These are phyloP conservation scores for Channa argus DNA, from an alignment of 2,113 vertebrate genomes.

Conservation along the genomic window DNA sequence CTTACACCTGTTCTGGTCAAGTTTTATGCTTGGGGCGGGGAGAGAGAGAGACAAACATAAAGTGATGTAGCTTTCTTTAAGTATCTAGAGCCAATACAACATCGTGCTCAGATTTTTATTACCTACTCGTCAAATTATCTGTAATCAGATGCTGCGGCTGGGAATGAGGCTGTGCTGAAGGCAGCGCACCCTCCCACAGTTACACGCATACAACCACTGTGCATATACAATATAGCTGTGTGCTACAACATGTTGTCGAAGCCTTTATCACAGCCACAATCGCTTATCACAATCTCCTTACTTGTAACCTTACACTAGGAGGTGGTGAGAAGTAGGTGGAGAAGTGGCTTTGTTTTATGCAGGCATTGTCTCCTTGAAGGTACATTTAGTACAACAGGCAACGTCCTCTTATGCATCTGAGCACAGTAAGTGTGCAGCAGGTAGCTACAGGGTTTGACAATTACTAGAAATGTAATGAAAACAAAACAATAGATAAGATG, in stretches of 20 bases:
- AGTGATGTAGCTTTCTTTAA: no score
- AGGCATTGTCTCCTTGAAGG: background rate
- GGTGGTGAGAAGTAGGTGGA: background rate
- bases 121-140: constrained; percentile 3
- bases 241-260: background rate
- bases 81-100: background rate
- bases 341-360: background rate
- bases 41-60: no score
- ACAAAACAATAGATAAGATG: no score
- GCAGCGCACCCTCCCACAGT: background rate
- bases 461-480: no score
- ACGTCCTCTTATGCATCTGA: background rate
- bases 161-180: background rate
- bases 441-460: no score
- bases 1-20: constrained; percentile 18
- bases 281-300: background rate
- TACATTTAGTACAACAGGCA: background rate
- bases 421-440: background rate
- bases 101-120: constrained; percentile 11
- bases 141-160: constrained; percentile 27
- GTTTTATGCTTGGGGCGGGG: no score
- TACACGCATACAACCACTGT: background rate
- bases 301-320: background rate
- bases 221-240: background rate
- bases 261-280: background rate